Evolutionary conservation across 2,888 invertebrate genomes (phyloP).

Genomic region (Amblyteles armatorius): DNA sequence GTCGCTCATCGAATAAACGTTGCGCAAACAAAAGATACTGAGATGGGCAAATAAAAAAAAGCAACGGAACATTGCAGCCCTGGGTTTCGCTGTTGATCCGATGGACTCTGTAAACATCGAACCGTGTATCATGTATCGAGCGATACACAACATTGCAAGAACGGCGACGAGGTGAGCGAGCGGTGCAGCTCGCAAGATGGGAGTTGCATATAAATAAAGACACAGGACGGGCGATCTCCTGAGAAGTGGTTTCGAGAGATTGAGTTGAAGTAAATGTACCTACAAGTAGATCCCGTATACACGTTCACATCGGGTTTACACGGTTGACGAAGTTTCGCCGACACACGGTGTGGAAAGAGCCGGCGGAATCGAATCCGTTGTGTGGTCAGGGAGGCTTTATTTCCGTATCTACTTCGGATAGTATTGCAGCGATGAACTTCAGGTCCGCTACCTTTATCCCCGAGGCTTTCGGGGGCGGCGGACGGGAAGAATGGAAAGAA

Average conservation of each 20-base stretch:
- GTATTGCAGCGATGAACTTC: slow-evolving; percentile 10
- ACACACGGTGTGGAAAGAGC: slow-evolving; percentile 13
- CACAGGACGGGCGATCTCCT: background rate
- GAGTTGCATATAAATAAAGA: background rate
- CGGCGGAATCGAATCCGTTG: slow-evolving; percentile 11
- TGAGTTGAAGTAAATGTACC: slow-evolving; percentile 23
- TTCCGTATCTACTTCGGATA: slow-evolving; percentile 37
- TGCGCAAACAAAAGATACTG: background rate
- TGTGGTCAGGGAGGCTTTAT: slow-evolving; percentile 39
- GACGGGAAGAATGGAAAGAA: slow-evolving; percentile 19
- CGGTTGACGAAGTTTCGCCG: slow-evolving; percentile 45
- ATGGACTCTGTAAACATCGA: slow-evolving; percentile 2
- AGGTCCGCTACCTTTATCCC: slow-evolving; percentile 10
- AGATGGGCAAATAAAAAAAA: background rate
- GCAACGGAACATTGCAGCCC: background rate
- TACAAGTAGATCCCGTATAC: slow-evolving; percentile 11
- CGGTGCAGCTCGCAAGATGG: background rate
- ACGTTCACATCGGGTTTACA: slow-evolving; percentile 28
- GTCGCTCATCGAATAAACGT: slow-evolving; percentile 13
- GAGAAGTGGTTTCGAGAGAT: background rate
- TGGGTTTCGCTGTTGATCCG: background rate
- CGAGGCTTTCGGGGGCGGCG: slow-evolving; percentile 18
- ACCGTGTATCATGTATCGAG: slow-evolving; percentile 1
- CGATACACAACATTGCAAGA: background rate
- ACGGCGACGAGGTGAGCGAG: background rate